A percentile compares a stretch with the other conserved stretches of the same genome.
These are phyloP conservation scores for Drosophila demipolita DNA, from an alignment of 2,888 invertebrate species.

Conservation along the genomic window DNA sequence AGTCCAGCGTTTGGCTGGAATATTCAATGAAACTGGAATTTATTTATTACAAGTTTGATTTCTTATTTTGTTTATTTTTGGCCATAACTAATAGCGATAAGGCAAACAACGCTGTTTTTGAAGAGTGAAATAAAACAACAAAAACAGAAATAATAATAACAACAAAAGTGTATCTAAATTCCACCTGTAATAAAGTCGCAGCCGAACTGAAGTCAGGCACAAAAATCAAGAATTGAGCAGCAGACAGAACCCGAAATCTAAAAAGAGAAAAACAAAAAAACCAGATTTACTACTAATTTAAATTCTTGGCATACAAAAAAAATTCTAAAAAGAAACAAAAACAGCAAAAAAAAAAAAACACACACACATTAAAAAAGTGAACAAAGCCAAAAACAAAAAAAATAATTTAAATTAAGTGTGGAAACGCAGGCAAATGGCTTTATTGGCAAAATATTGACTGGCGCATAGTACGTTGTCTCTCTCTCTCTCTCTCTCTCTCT, in stretches of 20 bases:
- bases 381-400: slow-evolving; percentile 21
- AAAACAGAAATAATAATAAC: slow-evolving; percentile 25
- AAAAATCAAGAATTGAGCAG: slow-evolving; percentile 60
- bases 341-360: slow-evolving; percentile 10
- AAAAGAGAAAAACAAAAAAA: slow-evolving; percentile 51
- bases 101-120: slow-evolving; percentile 15
- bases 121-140: slow-evolving; percentile 12
- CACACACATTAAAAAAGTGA: not conserved
- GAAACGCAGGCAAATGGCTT: slow-evolving; percentile 73
- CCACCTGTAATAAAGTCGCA: slow-evolving; percentile 77
- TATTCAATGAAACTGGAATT: slow-evolving; percentile 41
- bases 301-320: slow-evolving; percentile 76
- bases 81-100: slow-evolving; percentile 16
- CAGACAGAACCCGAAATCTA: slow-evolving; percentile 65
- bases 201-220: slow-evolving; percentile 15
- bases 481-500: slow-evolving; percentile 5
- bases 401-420: slow-evolving; percentile 64
- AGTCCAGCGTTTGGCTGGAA: slow-evolving; percentile 5
- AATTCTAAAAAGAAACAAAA: slow-evolving; percentile 45
- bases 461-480: slow-evolving; percentile 1
- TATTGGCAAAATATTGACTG: slow-evolving; percentile 73
- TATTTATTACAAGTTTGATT: slow-evolving; percentile 20
- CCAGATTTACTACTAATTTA: slow-evolving; percentile 81
- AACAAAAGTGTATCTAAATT: slow-evolving; percentile 45
- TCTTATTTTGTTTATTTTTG: slow-evolving; percentile 6